phyloP scores from a whole-genome alignment of 2,888 invertebrate species.

The Cephus rjabovi region DNA sequence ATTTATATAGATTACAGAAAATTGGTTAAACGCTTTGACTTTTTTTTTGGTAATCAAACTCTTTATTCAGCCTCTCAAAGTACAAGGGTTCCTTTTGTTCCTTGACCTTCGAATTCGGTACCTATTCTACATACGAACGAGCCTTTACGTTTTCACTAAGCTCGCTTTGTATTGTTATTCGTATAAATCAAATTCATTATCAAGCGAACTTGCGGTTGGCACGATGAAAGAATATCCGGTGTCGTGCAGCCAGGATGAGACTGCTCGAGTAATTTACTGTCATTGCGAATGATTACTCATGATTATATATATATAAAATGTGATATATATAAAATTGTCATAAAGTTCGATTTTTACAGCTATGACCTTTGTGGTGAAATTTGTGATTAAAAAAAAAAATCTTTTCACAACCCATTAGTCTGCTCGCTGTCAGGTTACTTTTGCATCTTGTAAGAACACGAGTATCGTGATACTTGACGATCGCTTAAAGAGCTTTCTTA shows the following conservation, averaged over 20 bases:
- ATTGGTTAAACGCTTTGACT: not conserved
- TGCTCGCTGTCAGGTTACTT: not conserved
- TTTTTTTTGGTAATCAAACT: not conserved
- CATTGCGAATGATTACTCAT: not conserved
- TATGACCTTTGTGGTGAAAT: not conserved
- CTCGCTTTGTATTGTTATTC: not conserved
- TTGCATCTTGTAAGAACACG: not conserved
- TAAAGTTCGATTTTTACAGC: not conserved
- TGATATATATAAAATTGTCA: not conserved
- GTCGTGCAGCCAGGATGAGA: not conserved
- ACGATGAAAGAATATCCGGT: not conserved
- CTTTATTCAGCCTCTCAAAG: not conserved
- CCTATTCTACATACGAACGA: not conserved
- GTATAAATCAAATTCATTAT: not conserved
- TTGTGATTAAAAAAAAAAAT: not conserved
- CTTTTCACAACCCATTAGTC: not conserved
- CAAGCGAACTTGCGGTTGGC: not conserved
- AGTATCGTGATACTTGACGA: not conserved
- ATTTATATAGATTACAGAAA: not conserved
- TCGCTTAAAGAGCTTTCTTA: not conserved
- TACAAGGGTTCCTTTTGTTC: not conserved
- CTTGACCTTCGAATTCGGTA: not conserved
- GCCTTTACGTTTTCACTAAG: not conserved
- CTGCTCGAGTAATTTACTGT: not conserved
- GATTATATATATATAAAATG: not conserved